A percentile compares a stretch with the other conserved stretches of the same genome.
phyloP scores from a whole-genome alignment of 2,888 invertebrate species.

The Quadriops clusia region DNA sequence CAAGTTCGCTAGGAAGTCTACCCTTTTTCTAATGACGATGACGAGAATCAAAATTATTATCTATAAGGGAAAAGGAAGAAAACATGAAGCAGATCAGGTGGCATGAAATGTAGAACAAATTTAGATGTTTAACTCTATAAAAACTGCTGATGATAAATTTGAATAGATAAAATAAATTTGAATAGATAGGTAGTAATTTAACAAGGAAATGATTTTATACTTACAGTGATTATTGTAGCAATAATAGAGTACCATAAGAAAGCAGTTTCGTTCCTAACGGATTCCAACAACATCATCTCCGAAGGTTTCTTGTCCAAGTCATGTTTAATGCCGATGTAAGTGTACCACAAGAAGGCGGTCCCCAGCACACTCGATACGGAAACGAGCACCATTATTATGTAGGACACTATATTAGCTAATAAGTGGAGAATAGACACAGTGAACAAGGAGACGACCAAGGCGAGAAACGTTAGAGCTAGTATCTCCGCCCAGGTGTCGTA shows the following conservation, averaged over 20 bases:
- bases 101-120: too few species aligned
- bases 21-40: constrained; percentile 65
- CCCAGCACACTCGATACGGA: constrained; percentile 64
- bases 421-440: constrained; percentile 76
- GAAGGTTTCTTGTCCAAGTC: constrained; percentile 44
- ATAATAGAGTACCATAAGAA: constrained; percentile 76
- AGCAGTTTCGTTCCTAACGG: constrained; percentile 73
- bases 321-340: constrained; percentile 64
- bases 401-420: constrained; percentile 72
- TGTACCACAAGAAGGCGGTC: constrained; percentile 78
- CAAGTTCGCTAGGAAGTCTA: constrained; percentile 69
- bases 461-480: constrained; percentile 63
- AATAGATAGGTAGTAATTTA: constrained; percentile 3
- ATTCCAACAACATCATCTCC: constrained; percentile 53
- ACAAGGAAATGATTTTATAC: constrained; percentile 26
- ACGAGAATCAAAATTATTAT: constrained; percentile 61
- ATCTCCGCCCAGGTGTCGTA: constrained; percentile 83
- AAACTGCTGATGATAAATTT: too few species aligned
- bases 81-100: too few species aligned
- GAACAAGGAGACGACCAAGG: constrained; percentile 71
- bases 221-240: constrained; percentile 78
- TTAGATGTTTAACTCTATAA: too few species aligned
- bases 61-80: constrained; percentile 36
- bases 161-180: too few species aligned
- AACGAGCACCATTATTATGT: constrained; percentile 75